Evolutionary conservation across 2,113 vertebrate genomes (phyloP), one percentile per base, ranked within the genome.

Genomic region (Scalopus aquaticus): DNA sequence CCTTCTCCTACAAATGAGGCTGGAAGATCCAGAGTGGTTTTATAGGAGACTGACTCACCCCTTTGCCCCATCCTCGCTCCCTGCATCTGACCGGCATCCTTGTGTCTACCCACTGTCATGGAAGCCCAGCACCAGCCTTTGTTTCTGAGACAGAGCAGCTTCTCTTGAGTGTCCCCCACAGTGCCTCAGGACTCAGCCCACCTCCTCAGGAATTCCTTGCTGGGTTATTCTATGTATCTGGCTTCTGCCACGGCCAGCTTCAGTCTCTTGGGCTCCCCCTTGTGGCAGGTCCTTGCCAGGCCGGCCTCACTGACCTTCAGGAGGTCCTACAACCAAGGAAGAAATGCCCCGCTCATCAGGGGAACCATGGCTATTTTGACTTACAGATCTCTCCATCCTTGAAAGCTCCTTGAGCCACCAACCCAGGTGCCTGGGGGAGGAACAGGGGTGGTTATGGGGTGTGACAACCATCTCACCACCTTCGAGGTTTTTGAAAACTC

Each of bases 241-340:
- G 20, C 54, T 56, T 56, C 54, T 56, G 6, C 54, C 42, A 12
- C 17, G 9, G 11, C 49, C 9, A 2, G 46, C 72, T 62, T 90
- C 56, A 70, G 82, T 82, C 69, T 95, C 83, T 86, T 78, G 78
- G 91, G 88, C 81, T 88, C 95, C 94, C 85, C 82, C 94, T 77
- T 64, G 95, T 97, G 94, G 95, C 64, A 65, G 91, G 49, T 19
- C 20, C 32, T 10, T 35, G 46, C 17, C 28, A 58, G 26, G 1
- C 26, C 24, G 0, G 0, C 32, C 22, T 73, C 24, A 17, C 24
- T 4, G 28, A 44, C 70, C 42, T 37, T 78, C 6, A 12, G n/a
- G 70, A 70, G 19, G 4, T 90, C 39, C 51, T 32, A 0, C 5
- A 22, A 51, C 10, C 37, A 0, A 0, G 32, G 54, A 62, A 94